Evolutionary conservation across 2,113 vertebrate genomes (phyloP).

Genomic region (Gasterosteus aculeatus): DNA sequence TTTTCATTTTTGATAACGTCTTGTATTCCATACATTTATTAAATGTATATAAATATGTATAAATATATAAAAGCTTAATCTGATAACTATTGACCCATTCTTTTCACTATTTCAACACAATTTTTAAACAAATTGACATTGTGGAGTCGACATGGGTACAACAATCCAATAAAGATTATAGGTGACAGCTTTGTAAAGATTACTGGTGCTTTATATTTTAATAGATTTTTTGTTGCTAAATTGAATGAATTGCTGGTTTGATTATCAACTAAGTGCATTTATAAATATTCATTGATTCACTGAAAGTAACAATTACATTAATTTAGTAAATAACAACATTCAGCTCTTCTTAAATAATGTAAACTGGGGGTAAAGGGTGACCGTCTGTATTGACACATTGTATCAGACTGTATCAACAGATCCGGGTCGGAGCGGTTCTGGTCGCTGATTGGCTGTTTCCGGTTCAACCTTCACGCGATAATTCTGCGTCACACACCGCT

Average conservation of each 20-base stretch:
- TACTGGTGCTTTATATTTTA: background rate
- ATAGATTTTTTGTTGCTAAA: background rate
- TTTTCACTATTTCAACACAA: background rate
- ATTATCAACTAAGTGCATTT: background rate
- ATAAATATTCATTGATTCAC: background rate
- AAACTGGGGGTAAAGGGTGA: background rate
- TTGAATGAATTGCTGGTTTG: background rate
- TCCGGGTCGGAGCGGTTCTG: background rate
- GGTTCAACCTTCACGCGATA: constrained; percentile 49
- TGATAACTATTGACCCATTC: background rate
- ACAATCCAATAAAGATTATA: background rate
- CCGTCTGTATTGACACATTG: background rate
- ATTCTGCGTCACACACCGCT: constrained; percentile 4
- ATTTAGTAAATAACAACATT: background rate
- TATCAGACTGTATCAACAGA: background rate
- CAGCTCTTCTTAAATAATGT: background rate
- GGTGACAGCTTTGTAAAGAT: background rate
- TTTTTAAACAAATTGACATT: background rate
- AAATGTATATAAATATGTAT: background rate
- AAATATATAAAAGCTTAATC: background rate
- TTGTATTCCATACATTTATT: background rate
- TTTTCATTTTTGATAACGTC: background rate
- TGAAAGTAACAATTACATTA: background rate
- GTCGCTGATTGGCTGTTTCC: constrained; percentile 61
- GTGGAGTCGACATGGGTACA: background rate